Evolutionary conservation across 2,888 invertebrate genomes (phyloP).

Genomic region (Lissocephala sabroskyi): DNA sequence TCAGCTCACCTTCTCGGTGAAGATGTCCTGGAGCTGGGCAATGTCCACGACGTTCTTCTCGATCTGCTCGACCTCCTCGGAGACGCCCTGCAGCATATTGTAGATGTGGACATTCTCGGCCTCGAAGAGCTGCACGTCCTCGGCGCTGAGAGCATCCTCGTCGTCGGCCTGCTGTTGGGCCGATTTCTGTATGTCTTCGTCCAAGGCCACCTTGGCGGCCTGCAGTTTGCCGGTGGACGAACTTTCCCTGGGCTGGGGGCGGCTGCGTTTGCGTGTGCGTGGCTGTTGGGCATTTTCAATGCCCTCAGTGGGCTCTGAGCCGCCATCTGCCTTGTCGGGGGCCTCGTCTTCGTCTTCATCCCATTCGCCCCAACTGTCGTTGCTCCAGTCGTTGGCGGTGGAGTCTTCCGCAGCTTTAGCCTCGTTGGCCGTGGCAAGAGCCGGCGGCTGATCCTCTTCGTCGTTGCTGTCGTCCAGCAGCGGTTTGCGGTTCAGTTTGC

Average conservation of each 20-base stretch:
- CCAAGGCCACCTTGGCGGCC: slow-evolving; percentile 67
- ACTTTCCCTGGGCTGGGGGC: slow-evolving; percentile 14
- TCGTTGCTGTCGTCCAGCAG: too few species aligned
- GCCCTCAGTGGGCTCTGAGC: not conserved
- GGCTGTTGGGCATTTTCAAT: slow-evolving; percentile 15
- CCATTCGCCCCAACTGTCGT: slow-evolving; percentile 42
- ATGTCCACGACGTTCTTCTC: slow-evolving; percentile 96
- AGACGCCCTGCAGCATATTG: slow-evolving; percentile 89
- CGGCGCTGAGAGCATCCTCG: slow-evolving; percentile 79
- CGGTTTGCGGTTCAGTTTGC: slow-evolving; percentile 18
- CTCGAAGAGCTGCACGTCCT: slow-evolving; percentile 94
- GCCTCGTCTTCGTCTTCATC: slow-evolving; percentile 28
- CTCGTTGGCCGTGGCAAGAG: too few species aligned
- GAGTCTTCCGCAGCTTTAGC: slow-evolving; percentile 4
- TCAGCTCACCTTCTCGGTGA: slow-evolving; percentile 86
- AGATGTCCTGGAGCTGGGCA: slow-evolving; percentile 94
- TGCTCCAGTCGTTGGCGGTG: slow-evolving; percentile 38
- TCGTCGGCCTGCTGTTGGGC: slow-evolving; percentile 62
- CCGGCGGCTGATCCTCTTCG: slow-evolving; percentile 3
- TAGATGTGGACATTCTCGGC: slow-evolving; percentile 90
- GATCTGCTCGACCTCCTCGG: slow-evolving; percentile 92
- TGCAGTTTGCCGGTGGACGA: too few species aligned
- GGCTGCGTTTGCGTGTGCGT: slow-evolving; percentile 37
- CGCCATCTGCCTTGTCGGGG: slow-evolving; percentile 10
- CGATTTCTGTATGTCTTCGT: slow-evolving; percentile 68